Evolutionary conservation across 1,140 invertebrate species (phyloP), one percentile per base, ranked within the genome.

Genomic region (Drosophila tropicalis): DNA sequence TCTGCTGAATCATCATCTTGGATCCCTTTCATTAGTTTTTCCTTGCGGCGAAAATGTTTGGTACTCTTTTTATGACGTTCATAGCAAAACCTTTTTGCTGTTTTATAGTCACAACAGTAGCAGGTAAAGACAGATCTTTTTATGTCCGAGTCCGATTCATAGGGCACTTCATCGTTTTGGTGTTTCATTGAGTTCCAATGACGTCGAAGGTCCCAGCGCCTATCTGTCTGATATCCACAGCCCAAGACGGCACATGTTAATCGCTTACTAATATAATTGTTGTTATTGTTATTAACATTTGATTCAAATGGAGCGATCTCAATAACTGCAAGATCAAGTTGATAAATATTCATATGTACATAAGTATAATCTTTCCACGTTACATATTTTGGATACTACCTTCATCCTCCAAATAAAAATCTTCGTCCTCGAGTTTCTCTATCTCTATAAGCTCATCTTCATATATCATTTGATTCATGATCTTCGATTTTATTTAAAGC

Each of bases 71-170:
- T 57, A 25, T 76, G 73, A 6, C 73, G 73, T n/a, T 44, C 40
- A 40, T 76, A 76, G 32, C 60, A 60, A n/a, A 64, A 70, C n/a
- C 19, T 54, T 7, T 56, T 40, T 9, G 66, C 66, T 0, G 73
- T 76, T 25, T 17, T 76, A 44, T 76, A 76, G 1, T 70, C 54
- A 15, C 73, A 76, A 22, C 39, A 22, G n/a, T 5, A 15, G 36
- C 73, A 76, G 15, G 70, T 39, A 3, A 70, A 40, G 7, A 62
- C 51, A 0, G 66, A n/a, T 12, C 66, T 12, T 6, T 70, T 64
- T 1, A 76, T 12, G 10, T 76, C 73, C 6, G 73, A 63, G 0
- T 70, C 73, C 1, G 73, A 76, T 13, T 76, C 73, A 4, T 66
- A 54, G 19, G 12, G 25, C 22, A 12, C 41, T 17, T 32, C 36